Evolutionary conservation across 1,140 invertebrate species (phyloP).

Genomic region (Manduca sexta): DNA sequence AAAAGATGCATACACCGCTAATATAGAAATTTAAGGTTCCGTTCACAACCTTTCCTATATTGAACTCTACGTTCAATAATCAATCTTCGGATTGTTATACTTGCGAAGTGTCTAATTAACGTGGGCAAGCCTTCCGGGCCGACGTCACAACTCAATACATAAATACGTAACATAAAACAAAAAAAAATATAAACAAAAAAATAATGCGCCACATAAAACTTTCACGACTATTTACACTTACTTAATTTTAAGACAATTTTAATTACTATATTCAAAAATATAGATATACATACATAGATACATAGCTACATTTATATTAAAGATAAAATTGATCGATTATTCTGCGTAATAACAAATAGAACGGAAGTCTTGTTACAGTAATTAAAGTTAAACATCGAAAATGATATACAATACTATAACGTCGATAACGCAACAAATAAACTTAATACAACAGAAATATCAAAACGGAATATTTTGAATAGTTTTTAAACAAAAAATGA

Average conservation of each 20-base stretch:
- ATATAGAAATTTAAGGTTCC: neutral
- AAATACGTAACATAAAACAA: conserved; percentile 66
- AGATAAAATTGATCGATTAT: conserved; percentile 58
- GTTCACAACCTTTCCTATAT: conserved; percentile 9
- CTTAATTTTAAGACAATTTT: conserved; percentile 59
- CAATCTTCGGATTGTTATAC: neutral
- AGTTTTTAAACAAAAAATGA: conserved; percentile 8
- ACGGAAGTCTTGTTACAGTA: conserved; percentile 47
- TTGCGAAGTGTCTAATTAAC: conserved; percentile 7
- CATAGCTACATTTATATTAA: conserved; percentile 61
- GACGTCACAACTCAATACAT: conserved; percentile 52
- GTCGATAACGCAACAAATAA: conserved; percentile 32
- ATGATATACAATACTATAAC: conserved; percentile 19
- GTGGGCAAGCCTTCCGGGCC: conserved; percentile 13
- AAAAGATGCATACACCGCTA: neutral
- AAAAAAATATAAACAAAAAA: conserved; percentile 46
- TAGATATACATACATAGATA: conserved; percentile 69
- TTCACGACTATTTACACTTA: conserved; percentile 69
- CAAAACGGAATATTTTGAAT: conserved; percentile 5
- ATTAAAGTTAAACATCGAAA: conserved; percentile 16
- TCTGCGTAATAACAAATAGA: conserved; percentile 42
- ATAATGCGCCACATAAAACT: conserved; percentile 70
- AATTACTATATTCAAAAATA: conserved; percentile 67
- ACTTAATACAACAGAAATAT: conserved; percentile 27
- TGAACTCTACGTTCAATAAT: conserved; percentile 7